Base-by-base conservation (phyloP, 2,797 vertebrate genomes). In the Leptodactylus fallax region DNA sequence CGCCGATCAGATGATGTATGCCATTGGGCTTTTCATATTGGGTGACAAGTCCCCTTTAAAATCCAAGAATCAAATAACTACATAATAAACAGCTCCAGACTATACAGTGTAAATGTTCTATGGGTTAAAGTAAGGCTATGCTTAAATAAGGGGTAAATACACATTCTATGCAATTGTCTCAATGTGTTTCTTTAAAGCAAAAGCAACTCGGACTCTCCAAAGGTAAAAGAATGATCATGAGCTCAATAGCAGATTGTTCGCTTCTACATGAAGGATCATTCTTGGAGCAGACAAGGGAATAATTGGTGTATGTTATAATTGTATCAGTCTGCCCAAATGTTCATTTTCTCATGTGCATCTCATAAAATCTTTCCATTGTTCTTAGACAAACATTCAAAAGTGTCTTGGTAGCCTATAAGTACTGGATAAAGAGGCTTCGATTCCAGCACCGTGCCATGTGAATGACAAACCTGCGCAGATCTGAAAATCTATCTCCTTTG, bases 401-500 rank as follows among this genome's bases (percentile, higher is more conserved):
- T 9, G n/a, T 81, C 23, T 63, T 63, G 6, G 5, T 17, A 47
- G 55, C 16, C 27, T 12, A 21, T 12, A 45, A 45, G 79, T 61
- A 36, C 7, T 60, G 58, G 56, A 85, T 7, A 49, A 51, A 7
- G 16, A 36, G 11, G 23, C 69, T 47, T 19, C 8, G 55, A 13
- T 60, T 51, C 21, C 55, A 49, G 21, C 14, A 61, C 23, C 61
- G 21, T 36, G 69, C 11, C 5, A 45, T 4, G 53, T 10, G 53
- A 84, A 71, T 13, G 55, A 51, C 21, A 6, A 78, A 65, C 56
- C 58, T 65, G 84, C 84, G 51, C 72, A 51, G 17, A 53, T 58
- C 55, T 84, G n/a, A 74, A 85, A 85, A 61, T 61, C 83, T 23
- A 85, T 78, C 56, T 79, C 72, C 74, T 55, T 85, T 78, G 71